phyloP scores from a whole-genome alignment of 2,113 vertebrate genomes.

The Verasper variegatus region DNA sequence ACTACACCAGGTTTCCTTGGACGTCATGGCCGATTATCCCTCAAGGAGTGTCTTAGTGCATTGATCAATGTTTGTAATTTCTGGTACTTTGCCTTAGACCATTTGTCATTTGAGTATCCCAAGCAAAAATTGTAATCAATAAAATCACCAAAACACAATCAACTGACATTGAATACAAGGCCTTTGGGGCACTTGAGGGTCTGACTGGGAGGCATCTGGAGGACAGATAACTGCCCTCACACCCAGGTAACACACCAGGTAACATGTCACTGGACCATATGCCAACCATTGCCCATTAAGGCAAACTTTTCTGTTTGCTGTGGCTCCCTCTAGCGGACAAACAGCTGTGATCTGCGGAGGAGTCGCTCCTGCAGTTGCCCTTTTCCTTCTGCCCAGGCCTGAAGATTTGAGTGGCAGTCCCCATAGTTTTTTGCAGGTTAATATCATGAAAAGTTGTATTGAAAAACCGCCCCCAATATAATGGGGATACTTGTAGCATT shows the following conservation, averaged over 20 bases:
- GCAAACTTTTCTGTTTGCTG: not conserved
- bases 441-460: not conserved
- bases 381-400: too few relatives aligned
- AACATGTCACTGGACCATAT: not conserved
- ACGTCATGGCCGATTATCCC: not conserved
- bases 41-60: not conserved
- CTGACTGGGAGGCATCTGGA: not conserved
- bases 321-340: constrained; percentile 73
- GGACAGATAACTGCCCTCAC: not conserved
- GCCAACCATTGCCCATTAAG: not conserved
- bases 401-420: constrained; percentile 9
- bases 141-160: not conserved
- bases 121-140: not conserved
- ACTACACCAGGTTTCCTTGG: not conserved
- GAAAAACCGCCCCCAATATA: too few relatives aligned
- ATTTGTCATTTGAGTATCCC: not conserved
- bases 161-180: not conserved
- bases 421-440: not conserved
- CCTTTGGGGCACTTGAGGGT: not conserved
- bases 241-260: not conserved
- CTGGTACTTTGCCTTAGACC: not conserved
- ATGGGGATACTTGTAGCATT: not conserved
- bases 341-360: not conserved
- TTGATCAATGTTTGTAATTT: not conserved
- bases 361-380: too few relatives aligned